A percentile compares a stretch with the other conserved stretches of the same genome.
Conservation (phyloP, 2,113 vertebrate genomes). For the Gopherus evgoodei region DNA sequence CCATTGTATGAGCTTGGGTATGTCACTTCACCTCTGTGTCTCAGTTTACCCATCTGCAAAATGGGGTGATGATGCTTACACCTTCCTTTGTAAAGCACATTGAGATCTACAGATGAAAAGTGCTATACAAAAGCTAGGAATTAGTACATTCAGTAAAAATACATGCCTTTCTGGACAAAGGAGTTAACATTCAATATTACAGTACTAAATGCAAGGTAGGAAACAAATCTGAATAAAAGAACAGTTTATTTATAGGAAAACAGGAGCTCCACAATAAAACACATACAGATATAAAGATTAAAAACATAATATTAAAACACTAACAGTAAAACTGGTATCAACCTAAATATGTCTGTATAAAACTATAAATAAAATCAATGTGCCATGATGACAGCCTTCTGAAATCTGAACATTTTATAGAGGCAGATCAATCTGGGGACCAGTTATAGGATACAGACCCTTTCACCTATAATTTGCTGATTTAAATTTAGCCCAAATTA, state of each 20-base stretch:
- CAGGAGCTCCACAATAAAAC: too few relatives aligned
- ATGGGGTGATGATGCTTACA: too few relatives aligned
- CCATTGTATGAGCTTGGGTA: neutral
- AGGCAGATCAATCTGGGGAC: neutral
- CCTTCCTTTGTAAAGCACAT: conserved; percentile 1
- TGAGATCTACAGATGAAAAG: neutral
- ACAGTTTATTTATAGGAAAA: too few relatives aligned
- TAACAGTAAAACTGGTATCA: too few relatives aligned
- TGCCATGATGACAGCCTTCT: neutral
- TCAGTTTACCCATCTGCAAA: neutral
- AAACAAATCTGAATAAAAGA: accelerated
- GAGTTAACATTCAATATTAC: neutral
- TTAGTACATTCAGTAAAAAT: neutral
- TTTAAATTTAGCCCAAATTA: neutral
- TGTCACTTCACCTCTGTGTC: neutral
- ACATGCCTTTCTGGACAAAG: neutral
- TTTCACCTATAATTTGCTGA: neutral
- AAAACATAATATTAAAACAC: too few relatives aligned
- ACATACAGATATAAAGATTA: too few relatives aligned
- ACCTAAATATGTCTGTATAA: neutral
- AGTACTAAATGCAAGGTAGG: neutral
- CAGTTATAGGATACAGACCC: neutral
- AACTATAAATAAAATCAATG: neutral
- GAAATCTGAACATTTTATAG: neutral
- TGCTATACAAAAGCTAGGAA: neutral